Base-by-base conservation (phyloP, 2,113 vertebrate species). In the Callorhinus ursinus region DNA sequence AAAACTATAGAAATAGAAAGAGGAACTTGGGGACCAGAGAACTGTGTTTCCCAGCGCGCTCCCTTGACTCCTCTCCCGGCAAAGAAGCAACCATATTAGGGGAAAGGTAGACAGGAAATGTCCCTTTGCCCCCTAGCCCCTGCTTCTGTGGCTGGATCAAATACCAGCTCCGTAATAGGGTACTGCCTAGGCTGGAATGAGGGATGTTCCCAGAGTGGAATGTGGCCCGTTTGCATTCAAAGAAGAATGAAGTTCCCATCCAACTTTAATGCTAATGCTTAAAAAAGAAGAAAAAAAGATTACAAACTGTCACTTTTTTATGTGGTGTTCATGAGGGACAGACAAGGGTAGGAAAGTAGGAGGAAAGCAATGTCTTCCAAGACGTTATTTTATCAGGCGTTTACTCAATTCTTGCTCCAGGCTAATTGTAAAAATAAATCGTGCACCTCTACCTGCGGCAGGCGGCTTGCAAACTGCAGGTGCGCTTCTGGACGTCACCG, bases 1-100 rank as follows among this genome's bases (percentile, higher is more conserved):
- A 95, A 91, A 98, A 36, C 31, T 71, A 26, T 88, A 97, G 88
- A 94, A 85, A 85, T 42, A 77, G 90, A 97, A 97, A 97, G 96
- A 97, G 98, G 98, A 98, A 98, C 81, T 46, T 42, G 42, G 69
- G 22, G 51, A 53, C 80, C 80, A 15, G 63, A 93, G 33, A 18
- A 15, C 63, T 85, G 69, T 69, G 53, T 91, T 96, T 89, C 86
- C 89, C 92, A 82, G 90, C 0, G 33, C 22, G 14, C 65, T 39
- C 74, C 61, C 49, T 53, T 53, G 14, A 0, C 39, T 2, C 28
- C 49, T 33, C 51, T 2, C 53, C 42, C 79, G 71, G 4, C 2
- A 4, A 1, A 81, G 90, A 71, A 85, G 63, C 57, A 65, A 49
- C 80, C 42, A 16, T 59, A 19, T 74, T 31, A 86, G 36, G 84